Percentiles rank a stretch among this genome's conserved stretches.
phyloP scores from a whole-genome alignment of 2,797 vertebrate genomes.

The Microcaecilia unicolor region DNA sequence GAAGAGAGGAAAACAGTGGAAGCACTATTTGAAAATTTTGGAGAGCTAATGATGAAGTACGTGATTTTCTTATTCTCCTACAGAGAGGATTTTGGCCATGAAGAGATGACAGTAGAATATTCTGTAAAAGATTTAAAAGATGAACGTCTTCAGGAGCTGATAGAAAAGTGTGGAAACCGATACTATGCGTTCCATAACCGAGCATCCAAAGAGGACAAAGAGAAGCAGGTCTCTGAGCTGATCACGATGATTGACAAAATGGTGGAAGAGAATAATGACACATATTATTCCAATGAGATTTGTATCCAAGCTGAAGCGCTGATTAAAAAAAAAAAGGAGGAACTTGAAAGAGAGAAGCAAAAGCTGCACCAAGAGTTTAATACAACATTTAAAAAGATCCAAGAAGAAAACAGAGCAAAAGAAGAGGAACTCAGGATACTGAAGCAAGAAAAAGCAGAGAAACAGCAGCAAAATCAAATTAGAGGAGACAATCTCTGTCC shows the following conservation, averaged over 20 bases:
- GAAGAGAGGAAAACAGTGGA: neutral
- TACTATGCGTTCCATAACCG: neutral
- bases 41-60: neutral
- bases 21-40: slow-evolving; percentile 8
- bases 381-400: too few relatives aligned
- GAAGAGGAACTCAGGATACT: too few relatives aligned
- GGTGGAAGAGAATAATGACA: neutral
- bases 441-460: too few relatives aligned
- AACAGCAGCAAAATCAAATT: too few relatives aligned
- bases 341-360: too few relatives aligned
- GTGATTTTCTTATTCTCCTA: slow-evolving; percentile 9
- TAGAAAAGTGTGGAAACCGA: neutral
- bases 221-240: slow-evolving; percentile 3
- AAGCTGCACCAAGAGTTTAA: too few relatives aligned
- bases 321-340: too few relatives aligned
- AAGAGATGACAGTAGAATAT: rapidly evolving
- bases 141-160: neutral
- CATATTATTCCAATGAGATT: too few relatives aligned
- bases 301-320: too few relatives aligned
- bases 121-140: rapidly evolving
- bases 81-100: neutral
- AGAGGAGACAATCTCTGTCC: too few relatives aligned
- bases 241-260: neutral
- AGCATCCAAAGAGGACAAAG: neutral
- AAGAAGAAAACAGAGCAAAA: too few relatives aligned